Conservation (phyloP, 2,888 invertebrate species). For the Margaritifera margaritifera region DNA sequence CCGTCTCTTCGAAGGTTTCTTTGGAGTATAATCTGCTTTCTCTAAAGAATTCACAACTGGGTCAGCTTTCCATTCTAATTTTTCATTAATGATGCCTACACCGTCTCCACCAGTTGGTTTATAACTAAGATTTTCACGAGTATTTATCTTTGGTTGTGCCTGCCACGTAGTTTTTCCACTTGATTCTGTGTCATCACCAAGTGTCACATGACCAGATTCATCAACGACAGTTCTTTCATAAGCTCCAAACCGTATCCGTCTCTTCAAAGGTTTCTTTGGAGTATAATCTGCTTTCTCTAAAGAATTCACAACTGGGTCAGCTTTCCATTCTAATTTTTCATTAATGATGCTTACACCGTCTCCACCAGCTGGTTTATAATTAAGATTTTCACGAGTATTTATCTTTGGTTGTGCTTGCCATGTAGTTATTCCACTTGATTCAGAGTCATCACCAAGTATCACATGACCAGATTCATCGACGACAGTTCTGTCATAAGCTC, state of each 20-base stretch:
- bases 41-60: conserved; percentile 53
- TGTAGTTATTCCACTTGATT: conserved; percentile 39
- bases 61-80: conserved; percentile 26
- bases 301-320: conserved; percentile 55
- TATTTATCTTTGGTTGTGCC: conserved; percentile 42
- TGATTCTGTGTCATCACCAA: no score
- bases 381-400: conserved; percentile 77
- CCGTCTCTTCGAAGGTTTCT: no score
- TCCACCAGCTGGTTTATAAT: conserved; percentile 32
- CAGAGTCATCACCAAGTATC: conserved; percentile 38
- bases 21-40: conserved; percentile 39
- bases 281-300: conserved; percentile 51
- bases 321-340: conserved; percentile 46
- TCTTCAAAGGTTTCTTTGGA: conserved; percentile 46
- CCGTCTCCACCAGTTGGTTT: conserved; percentile 49
- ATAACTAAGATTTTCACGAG: conserved; percentile 49
- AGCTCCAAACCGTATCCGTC: no score
- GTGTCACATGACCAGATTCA: no score
- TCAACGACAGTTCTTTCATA: no score
- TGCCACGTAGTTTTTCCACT: conserved; percentile 16
- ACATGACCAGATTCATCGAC: no score
- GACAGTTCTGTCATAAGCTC: no score
- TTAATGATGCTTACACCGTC: conserved; percentile 36
- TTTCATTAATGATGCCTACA: conserved; percentile 28
- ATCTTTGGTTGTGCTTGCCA: conserved; percentile 87